Evolutionary conservation across 2,113 vertebrate genomes (phyloP).

Genomic region (Alosa alosa): DNA sequence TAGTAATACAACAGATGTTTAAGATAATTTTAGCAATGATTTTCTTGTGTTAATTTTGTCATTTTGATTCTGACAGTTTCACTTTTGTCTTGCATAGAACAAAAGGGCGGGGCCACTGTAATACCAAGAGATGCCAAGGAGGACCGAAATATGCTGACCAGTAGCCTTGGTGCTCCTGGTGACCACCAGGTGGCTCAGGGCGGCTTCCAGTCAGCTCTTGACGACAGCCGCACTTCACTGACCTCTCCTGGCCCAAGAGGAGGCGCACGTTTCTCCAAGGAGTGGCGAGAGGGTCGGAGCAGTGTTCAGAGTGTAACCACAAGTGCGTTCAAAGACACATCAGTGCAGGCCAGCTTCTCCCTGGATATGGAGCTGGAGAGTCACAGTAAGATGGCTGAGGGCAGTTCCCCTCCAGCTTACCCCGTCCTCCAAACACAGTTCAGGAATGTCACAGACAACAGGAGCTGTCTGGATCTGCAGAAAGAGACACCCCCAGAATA

Average conservation of each 20-base stretch:
- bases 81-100: neutral
- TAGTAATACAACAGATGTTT: neutral
- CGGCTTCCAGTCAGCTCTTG: slow-evolving; percentile 15
- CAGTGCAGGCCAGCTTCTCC: slow-evolving; percentile 29
- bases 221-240: neutral
- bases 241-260: neutral
- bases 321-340: slow-evolving; percentile 18
- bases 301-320: neutral
- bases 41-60: neutral
- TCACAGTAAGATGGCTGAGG: neutral
- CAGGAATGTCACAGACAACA: neutral
- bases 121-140: slow-evolving; percentile 19
- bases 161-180: neutral
- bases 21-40: neutral
- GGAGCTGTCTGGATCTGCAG: slow-evolving; percentile 6
- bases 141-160: too few species aligned
- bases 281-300: slow-evolving; percentile 27
- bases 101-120: slow-evolving; percentile 17
- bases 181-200: neutral
- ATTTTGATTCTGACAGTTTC: neutral
- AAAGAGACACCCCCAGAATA: slow-evolving; percentile 33
- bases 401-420: neutral
- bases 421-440: neutral
- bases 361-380: slow-evolving; percentile 50
- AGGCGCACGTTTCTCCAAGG: slow-evolving; percentile 3